Conservation (phyloP, 2,113 vertebrate genomes). For the Melospiza melodia region DNA sequence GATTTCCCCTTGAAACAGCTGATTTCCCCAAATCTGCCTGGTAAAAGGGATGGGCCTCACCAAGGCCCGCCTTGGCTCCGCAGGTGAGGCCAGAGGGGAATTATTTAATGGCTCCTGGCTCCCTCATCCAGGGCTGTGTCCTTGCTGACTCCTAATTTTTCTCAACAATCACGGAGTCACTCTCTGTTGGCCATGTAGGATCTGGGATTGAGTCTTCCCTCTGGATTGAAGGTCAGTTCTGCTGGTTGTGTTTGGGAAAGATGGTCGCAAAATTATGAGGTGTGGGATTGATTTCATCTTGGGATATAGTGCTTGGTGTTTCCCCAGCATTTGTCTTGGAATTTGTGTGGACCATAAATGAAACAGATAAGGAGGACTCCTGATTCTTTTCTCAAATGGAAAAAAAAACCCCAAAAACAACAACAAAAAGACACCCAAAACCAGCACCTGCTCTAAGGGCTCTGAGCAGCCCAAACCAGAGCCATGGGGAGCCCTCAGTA, state of each 20-base stretch:
- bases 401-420: no score
- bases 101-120: background rate
- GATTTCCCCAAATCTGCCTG: background rate
- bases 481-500: background rate
- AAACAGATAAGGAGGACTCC: rapidly evolving
- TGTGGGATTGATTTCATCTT: background rate
- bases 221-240: background rate
- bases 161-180: rapidly evolving
- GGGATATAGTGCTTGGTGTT: rapidly evolving
- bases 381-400: background rate
- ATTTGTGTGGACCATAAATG: rapidly evolving
- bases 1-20: background rate
- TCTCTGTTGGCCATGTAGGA: rapidly evolving
- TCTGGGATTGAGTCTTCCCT: background rate
- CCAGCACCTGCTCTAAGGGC: background rate
- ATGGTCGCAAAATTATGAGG: rapidly evolving
- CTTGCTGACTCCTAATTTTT: rapidly evolving
- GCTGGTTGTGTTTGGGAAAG: background rate
- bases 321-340: background rate
- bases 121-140: rapidly evolving
- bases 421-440: no score
- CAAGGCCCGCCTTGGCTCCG: background rate
- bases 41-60: background rate
- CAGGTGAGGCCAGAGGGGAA: background rate
- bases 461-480: background rate